Percentiles rank a stretch among this genome's conserved stretches.
Evolutionary conservation across 2,888 invertebrate species (phyloP).

Genomic region (Drosophila monieri): DNA sequence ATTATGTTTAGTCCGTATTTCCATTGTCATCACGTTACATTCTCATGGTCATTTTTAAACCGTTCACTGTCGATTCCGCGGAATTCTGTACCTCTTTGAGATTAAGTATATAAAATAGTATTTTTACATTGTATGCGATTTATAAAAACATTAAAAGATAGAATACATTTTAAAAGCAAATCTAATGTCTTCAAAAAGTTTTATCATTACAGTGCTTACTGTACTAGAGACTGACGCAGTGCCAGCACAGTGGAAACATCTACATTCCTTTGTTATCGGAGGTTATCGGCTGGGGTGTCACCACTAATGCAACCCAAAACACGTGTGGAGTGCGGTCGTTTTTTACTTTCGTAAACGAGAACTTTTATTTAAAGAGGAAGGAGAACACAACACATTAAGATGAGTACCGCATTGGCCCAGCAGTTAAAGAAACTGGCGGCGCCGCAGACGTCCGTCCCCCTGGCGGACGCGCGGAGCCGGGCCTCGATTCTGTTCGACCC

Average conservation of each 20-base stretch:
- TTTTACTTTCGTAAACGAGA: conserved; percentile 15
- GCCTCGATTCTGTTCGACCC: conserved; percentile 95
- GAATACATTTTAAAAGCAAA: not conserved
- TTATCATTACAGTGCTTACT: not conserved
- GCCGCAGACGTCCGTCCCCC: conserved; percentile 90
- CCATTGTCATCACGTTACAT: conserved; percentile 14
- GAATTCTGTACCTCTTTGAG: conserved; percentile 64
- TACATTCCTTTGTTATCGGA: not conserved
- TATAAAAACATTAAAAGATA: conserved; percentile 17
- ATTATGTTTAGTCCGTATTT: conserved; percentile 17
- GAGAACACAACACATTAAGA: conserved; percentile 62
- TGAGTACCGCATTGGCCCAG: conserved; percentile 90
- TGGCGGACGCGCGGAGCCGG: conserved; percentile 88
- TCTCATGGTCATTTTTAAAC: conserved; percentile 25
- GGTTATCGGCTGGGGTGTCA: not conserved
- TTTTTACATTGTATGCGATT: conserved; percentile 47
- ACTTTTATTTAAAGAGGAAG: not conserved
- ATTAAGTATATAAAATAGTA: conserved; percentile 56
- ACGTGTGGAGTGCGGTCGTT: conserved; percentile 52
- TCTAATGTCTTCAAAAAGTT: not conserved
- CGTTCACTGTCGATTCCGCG: conserved; percentile 13
- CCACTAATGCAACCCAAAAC: conserved; percentile 36
- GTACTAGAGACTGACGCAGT: not conserved
- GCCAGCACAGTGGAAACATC: not conserved
- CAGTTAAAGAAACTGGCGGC: conserved; percentile 90